Base-by-base conservation (phyloP, 2,113 vertebrate species). In the Vulpes lagopus region DNA sequence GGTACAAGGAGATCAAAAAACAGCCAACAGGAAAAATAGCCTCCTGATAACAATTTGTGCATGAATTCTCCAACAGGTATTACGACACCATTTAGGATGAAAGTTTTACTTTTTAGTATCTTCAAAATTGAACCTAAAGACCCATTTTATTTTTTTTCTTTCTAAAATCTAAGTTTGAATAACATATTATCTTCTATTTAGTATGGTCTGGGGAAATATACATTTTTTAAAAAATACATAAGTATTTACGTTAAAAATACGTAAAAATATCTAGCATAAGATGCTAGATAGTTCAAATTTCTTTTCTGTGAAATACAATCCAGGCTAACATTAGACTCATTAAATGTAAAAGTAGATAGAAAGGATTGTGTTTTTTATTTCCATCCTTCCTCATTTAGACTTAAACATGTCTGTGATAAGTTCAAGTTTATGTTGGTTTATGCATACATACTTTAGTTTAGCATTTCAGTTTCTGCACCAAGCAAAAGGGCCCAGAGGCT, bases 71-170 rank as follows among this genome's bases (percentile, higher is more conserved):
- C 87, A 80, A 74, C 23, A 73, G 43, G 35, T 60, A 83, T 65
- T 22, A 84, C 1, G 0, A 23, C 20, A 59, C n/a, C 64, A 87
- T 19, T 79, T 76, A 86, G 7, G 23, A 86, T 22, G 85, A 71
- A 91, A 59, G 51, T 65, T 53, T 84, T 59, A 93, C 55, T 73
- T 43, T 43, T 93, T 51, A 73, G 11, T 59, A 78, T 14, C 12
- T 82, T 84, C 60, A 91, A 35, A 95, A 94, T n/a, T 91, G 69
- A 97, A 80, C 16, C 1, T 74, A 74, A 87, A 73, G 30, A 89
- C 5, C 7, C 49, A 91, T 4, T 93, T 84, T 85, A 20, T 57
- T 90, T 83, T 89, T 82, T 82, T 8, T 87, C 25, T 17, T 65
- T 23, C 67, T 93, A 49, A 93, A 89, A 69, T 73, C 19, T 43